phyloP scores from a whole-genome alignment of 2,888 invertebrate genomes.

The Chrysolina americana region DNA sequence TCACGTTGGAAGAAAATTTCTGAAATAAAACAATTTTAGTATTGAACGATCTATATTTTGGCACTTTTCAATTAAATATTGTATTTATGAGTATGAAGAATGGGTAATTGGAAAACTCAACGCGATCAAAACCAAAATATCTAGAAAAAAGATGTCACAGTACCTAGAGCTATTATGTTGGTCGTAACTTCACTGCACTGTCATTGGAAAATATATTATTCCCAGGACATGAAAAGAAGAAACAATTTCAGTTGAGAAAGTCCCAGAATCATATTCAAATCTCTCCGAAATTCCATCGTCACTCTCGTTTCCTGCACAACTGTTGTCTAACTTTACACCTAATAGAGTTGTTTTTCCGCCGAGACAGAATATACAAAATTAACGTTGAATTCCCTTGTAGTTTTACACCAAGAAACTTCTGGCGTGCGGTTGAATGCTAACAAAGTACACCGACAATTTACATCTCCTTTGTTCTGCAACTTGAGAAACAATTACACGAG shows the following conservation, averaged over 20 bases:
- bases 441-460: constrained; percentile 54
- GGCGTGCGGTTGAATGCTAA: constrained; percentile 57
- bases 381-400: constrained; percentile 44
- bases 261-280: constrained; percentile 17
- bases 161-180: too few relatives aligned
- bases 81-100: too few relatives aligned
- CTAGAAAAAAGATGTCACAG: too few relatives aligned
- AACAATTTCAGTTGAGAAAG: neutral
- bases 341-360: constrained; percentile 44
- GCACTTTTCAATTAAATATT: too few relatives aligned
- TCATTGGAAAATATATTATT: neutral
- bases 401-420: constrained; percentile 43
- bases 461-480: constrained; percentile 55
- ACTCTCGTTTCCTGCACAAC: constrained; percentile 24
- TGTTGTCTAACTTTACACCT: constrained; percentile 25
- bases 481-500: constrained; percentile 55
- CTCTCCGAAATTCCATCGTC: constrained; percentile 15
- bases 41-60: too few relatives aligned
- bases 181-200: too few relatives aligned
- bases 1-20: too few relatives aligned
- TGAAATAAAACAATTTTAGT: too few relatives aligned
- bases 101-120: too few relatives aligned
- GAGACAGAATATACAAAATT: constrained; percentile 52
- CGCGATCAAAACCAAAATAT: too few relatives aligned
- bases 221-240: neutral